phyloP scores from a whole-genome alignment of 2,113 vertebrate genomes.

The Colossoma macropomum region DNA sequence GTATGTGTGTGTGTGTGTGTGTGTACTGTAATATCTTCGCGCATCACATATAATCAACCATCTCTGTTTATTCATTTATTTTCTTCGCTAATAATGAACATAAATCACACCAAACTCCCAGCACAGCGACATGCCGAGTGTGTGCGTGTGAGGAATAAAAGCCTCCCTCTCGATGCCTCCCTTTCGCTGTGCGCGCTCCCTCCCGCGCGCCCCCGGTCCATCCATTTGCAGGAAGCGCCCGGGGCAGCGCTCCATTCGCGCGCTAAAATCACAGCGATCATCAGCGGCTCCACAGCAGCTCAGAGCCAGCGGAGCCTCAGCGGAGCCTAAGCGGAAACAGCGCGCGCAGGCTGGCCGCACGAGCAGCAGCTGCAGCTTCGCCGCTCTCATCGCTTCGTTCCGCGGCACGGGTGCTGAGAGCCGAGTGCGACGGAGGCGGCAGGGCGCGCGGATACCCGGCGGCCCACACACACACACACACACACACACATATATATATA shows the following conservation, averaged over 20 bases:
- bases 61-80: neutral
- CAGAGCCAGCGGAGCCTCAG: slow-evolving; percentile 67
- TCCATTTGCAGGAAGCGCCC: slow-evolving; percentile 94
- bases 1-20: neutral
- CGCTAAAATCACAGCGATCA: slow-evolving; percentile 91
- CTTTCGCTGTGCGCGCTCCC: slow-evolving; percentile 89
- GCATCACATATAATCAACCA: neutral
- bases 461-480: neutral
- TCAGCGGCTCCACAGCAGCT: slow-evolving; percentile 87
- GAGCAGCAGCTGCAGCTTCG: neutral
- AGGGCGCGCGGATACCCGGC: neutral
- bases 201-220: slow-evolving; percentile 88
- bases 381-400: slow-evolving; percentile 4
- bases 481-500: neutral
- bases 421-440: neutral
- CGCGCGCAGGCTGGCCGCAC: neutral
- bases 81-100: neutral
- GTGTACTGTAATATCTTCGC: neutral
- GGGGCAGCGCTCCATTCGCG: slow-evolving; percentile 86
- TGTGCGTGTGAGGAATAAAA: slow-evolving; percentile 24
- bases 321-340: neutral
- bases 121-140: neutral
- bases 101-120: neutral
- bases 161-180: slow-evolving; percentile 81
- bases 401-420: neutral